phyloP scores from a whole-genome alignment of 2,888 invertebrate genomes.

The Nycteola revayana region DNA sequence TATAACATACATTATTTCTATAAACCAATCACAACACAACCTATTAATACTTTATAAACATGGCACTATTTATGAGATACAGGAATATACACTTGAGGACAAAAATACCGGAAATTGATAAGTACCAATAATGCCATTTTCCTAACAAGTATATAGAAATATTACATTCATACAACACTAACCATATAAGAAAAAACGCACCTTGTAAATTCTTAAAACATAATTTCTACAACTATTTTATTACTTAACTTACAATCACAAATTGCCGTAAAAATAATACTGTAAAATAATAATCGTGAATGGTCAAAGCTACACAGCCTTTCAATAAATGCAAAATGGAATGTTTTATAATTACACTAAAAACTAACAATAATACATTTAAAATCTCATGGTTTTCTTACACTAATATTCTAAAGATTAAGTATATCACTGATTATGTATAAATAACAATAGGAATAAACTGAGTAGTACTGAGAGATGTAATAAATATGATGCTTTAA shows the following conservation, averaged over 20 bases:
- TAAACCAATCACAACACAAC: conserved; percentile 20
- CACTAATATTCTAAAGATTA: conserved; percentile 10
- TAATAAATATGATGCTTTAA: too few species aligned
- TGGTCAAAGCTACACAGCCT: conserved; percentile 44
- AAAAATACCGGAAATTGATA: conserved; percentile 17
- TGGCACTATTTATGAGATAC: conserved; percentile 39
- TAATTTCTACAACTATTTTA: not conserved
- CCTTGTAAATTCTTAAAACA: not conserved
- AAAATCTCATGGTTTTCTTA: conserved; percentile 28
- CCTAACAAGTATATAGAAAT: too few species aligned
- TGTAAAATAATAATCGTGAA: conserved; percentile 34
- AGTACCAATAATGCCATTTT: too few species aligned
- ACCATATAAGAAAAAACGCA: too few species aligned
- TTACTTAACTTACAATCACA: conserved; percentile 46
- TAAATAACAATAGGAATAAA: conserved; percentile 22
- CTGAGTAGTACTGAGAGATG: too few species aligned
- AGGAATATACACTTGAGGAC: conserved; percentile 13
- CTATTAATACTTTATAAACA: conserved; percentile 36
- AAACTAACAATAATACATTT: conserved; percentile 17
- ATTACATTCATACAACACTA: too few species aligned
- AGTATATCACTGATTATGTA: conserved; percentile 26
- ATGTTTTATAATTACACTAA: conserved; percentile 25
- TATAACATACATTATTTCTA: too few species aligned
- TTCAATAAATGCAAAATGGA: conserved; percentile 41
- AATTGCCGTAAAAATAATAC: conserved; percentile 51